Percentiles rank a stretch among this genome's conserved stretches.
These are phyloP conservation scores for Zele albiditarsus DNA, from an alignment of 2,888 invertebrate species.

Conservation along the genomic window DNA sequence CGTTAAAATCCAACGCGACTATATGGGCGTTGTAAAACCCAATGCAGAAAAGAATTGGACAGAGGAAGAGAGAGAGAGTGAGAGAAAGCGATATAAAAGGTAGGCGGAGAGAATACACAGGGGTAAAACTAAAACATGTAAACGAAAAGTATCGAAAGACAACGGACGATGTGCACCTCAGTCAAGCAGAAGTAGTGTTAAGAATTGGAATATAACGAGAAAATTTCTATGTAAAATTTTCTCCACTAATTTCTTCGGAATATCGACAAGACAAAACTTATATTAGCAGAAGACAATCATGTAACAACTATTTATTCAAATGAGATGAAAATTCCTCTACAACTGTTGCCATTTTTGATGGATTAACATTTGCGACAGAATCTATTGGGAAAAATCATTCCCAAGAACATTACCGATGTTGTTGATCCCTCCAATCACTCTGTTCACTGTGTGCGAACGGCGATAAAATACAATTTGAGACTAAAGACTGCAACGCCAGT, in stretches of 20 bases:
- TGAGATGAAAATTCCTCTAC: too few relatives aligned
- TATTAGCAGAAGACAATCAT: background rate
- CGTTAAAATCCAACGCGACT: constrained; percentile 29
- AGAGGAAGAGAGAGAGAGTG: background rate
- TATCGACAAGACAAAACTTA: too few relatives aligned
- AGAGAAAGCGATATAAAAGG: background rate
- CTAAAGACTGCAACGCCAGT: constrained; percentile 68
- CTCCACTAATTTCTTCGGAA: too few relatives aligned
- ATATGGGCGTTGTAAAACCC: constrained; percentile 28
- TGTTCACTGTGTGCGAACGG: constrained; percentile 54
- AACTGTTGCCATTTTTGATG: too few relatives aligned
- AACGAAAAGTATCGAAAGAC: background rate
- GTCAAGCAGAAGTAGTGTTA: too few relatives aligned
- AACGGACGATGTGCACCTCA: background rate
- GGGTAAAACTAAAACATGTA: background rate
- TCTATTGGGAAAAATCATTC: constrained; percentile 40
- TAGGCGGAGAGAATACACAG: background rate
- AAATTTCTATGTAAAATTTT: too few relatives aligned
- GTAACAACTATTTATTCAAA: too few relatives aligned
- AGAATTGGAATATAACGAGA: too few relatives aligned
- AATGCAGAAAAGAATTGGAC: background rate
- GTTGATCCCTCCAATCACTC: constrained; percentile 51
- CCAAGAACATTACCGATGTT: constrained; percentile 49
- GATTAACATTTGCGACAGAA: background rate
- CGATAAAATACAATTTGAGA: constrained; percentile 72